phyloP scores from a whole-genome alignment of 2,797 vertebrate species.

The Scomberomorus guttatus region DNA sequence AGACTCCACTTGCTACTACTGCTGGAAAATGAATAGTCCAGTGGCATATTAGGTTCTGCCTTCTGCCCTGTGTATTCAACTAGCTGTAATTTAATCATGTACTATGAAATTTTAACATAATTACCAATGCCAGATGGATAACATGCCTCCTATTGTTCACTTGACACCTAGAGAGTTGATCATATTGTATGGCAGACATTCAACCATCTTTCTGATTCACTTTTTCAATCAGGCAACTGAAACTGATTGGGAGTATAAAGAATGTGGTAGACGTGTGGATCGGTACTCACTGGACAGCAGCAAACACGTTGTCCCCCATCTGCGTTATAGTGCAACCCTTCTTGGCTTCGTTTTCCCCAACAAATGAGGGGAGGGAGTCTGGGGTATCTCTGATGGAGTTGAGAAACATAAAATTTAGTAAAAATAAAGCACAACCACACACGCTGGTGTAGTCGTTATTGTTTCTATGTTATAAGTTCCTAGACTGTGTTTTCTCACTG shows the following conservation, averaged over 20 bases:
- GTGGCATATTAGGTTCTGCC: neutral
- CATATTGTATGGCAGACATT: neutral
- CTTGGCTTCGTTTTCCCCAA: slow-evolving; percentile 93
- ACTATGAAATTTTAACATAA: neutral
- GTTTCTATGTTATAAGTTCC: neutral
- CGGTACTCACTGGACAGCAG: slow-evolving; percentile 92
- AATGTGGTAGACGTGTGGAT: slow-evolving; percentile 2
- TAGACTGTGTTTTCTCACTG: neutral
- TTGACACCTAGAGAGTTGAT: neutral
- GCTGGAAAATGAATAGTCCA: neutral
- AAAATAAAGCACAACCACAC: slow-evolving; percentile 1
- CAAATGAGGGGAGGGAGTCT: slow-evolving; percentile 91
- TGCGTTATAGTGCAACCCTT: slow-evolving; percentile 91
- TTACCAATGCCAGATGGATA: neutral
- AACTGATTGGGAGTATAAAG: neutral
- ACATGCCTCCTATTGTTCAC: neutral
- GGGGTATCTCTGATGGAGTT: slow-evolving; percentile 89
- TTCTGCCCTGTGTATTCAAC: neutral
- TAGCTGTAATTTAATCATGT: slow-evolving; percentile 4
- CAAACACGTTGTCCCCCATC: slow-evolving; percentile 95
- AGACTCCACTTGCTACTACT: neutral
- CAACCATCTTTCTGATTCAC: neutral
- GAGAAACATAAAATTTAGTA: neutral
- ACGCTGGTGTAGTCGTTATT: neutral
- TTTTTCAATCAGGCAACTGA: too few relatives aligned